A percentile compares a stretch with the other conserved stretches of the same genome.
These are phyloP conservation scores for Sminthurinus aureus DNA, from an alignment of 2,888 invertebrate species.

Conservation along the genomic window DNA sequence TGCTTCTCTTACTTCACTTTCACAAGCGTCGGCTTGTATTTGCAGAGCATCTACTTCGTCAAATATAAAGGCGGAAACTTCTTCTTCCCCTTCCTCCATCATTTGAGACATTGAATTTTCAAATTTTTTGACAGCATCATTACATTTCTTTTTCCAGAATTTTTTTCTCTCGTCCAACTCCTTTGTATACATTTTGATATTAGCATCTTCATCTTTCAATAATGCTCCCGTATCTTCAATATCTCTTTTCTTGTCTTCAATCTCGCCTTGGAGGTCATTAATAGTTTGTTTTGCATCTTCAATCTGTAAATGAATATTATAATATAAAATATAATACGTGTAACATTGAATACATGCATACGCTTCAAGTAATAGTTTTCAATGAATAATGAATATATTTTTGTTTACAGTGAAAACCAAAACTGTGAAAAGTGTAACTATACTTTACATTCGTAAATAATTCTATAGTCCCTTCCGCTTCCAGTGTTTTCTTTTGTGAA, in stretches of 20 bases:
- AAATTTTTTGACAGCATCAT: neutral
- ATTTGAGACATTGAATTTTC: neutral
- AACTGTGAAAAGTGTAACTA: neutral
- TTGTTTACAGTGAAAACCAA: neutral
- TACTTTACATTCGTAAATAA: neutral
- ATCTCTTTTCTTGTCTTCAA: neutral
- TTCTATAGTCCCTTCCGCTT: neutral
- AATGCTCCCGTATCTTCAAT: too few relatives aligned
- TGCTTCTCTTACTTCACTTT: too few relatives aligned
- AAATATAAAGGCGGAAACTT: too few relatives aligned
- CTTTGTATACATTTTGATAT: neutral
- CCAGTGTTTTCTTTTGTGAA: neutral
- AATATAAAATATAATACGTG: too few relatives aligned
- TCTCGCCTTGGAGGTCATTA: neutral
- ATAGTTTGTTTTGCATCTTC: neutral
- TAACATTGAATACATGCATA: too few relatives aligned
- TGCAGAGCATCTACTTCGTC: too few relatives aligned
- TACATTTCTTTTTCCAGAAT: neutral
- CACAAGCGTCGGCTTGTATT: too few relatives aligned
- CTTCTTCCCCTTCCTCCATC: neutral
- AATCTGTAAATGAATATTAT: too few relatives aligned
- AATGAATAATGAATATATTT: too few relatives aligned
- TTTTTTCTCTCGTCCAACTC: neutral
- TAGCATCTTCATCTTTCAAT: too few relatives aligned
- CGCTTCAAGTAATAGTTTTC: too few relatives aligned